Conservation (phyloP, 2,797 vertebrate genomes). For the Lemur catta region DNA sequence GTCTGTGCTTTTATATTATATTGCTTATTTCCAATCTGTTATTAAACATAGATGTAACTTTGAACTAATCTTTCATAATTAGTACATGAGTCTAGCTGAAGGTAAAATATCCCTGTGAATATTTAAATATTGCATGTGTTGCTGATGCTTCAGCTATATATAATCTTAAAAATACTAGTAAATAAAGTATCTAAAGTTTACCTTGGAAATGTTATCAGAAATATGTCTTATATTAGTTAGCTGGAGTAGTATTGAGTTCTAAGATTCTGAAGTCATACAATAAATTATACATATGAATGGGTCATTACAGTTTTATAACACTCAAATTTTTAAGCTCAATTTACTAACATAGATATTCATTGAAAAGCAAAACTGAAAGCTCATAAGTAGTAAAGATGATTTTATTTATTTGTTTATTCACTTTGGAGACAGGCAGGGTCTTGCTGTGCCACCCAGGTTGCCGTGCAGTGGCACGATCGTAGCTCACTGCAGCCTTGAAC, state of each 20-base stretch:
- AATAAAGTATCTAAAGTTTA: neutral
- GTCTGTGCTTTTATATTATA: constrained; percentile 57
- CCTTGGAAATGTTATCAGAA: neutral
- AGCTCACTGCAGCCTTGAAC: neutral
- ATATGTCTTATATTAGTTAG: neutral
- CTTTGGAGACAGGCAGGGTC: neutral
- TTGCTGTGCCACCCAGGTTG: neutral
- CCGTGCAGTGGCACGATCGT: neutral
- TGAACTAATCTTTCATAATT: constrained; percentile 73
- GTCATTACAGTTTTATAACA: neutral
- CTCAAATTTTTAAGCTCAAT: neutral
- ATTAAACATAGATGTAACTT: constrained; percentile 62
- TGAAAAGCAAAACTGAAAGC: neutral
- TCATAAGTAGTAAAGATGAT: neutral
- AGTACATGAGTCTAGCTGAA: constrained; percentile 42
- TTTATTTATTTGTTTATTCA: neutral
- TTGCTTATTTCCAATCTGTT: constrained; percentile 30
- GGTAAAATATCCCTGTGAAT: constrained; percentile 41
- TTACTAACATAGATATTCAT: neutral
- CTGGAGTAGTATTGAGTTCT: neutral
- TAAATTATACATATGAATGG: neutral
- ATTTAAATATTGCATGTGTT: constrained; percentile 61
- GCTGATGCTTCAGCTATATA: constrained; percentile 15
- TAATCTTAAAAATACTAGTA: neutral
- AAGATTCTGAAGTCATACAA: neutral